Percentiles rank a stretch among this genome's conserved stretches.
phyloP scores from a whole-genome alignment of 2,797 vertebrate genomes.

The Pygocentrus nattereri region DNA sequence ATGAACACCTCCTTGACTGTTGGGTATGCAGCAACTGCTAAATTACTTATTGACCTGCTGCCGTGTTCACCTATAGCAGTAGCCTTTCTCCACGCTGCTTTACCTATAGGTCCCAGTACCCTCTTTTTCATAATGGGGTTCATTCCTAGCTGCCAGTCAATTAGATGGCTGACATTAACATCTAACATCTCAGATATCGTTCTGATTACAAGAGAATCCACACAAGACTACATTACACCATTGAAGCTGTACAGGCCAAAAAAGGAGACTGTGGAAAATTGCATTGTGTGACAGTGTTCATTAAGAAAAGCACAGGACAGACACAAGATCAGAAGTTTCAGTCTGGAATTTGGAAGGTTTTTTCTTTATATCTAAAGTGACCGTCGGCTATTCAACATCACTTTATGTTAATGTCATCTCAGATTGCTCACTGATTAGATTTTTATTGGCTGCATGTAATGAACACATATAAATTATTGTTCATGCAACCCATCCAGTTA shows the following conservation, averaged over 20 bases:
- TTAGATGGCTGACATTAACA: slow-evolving; percentile 36
- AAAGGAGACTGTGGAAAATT: background rate
- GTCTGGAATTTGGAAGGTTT: background rate
- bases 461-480: background rate
- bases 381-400: background rate
- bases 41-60: slow-evolving; percentile 55
- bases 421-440: background rate
- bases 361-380: background rate
- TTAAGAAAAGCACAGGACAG: background rate
- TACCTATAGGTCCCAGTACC: background rate
- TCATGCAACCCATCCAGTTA: background rate
- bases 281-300: background rate
- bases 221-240: slow-evolving; percentile 23
- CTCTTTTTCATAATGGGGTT: slow-evolving; percentile 13
- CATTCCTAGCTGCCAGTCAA: slow-evolving; percentile 29
- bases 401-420: background rate
- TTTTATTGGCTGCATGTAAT: background rate
- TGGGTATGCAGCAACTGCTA: slow-evolving; percentile 27
- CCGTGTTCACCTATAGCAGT: slow-evolving; percentile 26
- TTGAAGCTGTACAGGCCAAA: background rate
- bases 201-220: slow-evolving; percentile 14
- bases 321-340: background rate
- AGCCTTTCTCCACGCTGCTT: background rate
- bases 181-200: slow-evolving; percentile 11
- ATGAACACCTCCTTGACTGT: slow-evolving; percentile 7